These are phyloP conservation scores for Drosophila tsacasi DNA, from an alignment of 1,140 invertebrate species.

Conservation along the genomic window DNA sequence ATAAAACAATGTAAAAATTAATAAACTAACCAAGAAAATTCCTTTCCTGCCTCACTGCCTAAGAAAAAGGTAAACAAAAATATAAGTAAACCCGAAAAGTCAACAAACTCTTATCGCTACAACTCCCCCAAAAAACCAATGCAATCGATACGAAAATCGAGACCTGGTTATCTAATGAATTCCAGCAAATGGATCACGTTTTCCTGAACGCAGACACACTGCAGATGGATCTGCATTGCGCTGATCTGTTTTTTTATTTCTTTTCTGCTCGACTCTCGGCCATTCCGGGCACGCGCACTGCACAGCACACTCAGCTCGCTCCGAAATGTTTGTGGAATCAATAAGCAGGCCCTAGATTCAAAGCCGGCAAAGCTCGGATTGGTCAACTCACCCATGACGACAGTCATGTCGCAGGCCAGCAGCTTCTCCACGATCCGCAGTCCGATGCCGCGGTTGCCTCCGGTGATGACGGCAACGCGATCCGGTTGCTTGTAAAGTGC, in stretches of 20 bases:
- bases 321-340: slow-evolving; percentile 47
- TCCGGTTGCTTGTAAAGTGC: slow-evolving; percentile 87
- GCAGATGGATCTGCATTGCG: slow-evolving; percentile 32
- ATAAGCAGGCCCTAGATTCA: slow-evolving; percentile 19
- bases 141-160: neutral
- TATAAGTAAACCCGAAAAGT: neutral
- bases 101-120: slow-evolving; percentile 35
- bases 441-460: slow-evolving; percentile 95
- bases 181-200: slow-evolving; percentile 23
- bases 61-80: no score
- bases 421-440: slow-evolving; percentile 92
- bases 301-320: neutral
- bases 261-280: slow-evolving; percentile 10
- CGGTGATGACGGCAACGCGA: slow-evolving; percentile 94
- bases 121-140: neutral
- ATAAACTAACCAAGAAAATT: no score
- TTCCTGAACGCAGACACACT: slow-evolving; percentile 8
- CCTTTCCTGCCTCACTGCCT: neutral
- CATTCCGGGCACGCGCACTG: slow-evolving; percentile 41
- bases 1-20: neutral
- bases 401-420: slow-evolving; percentile 92
- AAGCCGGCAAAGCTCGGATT: slow-evolving; percentile 26
- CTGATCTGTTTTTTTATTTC: slow-evolving; percentile 9
- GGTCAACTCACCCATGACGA: slow-evolving; percentile 91
- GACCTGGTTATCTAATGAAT: slow-evolving; percentile 33